Evolutionary conservation across 2,113 vertebrate genomes (phyloP).

Genomic region (Henicopernis longicauda): DNA sequence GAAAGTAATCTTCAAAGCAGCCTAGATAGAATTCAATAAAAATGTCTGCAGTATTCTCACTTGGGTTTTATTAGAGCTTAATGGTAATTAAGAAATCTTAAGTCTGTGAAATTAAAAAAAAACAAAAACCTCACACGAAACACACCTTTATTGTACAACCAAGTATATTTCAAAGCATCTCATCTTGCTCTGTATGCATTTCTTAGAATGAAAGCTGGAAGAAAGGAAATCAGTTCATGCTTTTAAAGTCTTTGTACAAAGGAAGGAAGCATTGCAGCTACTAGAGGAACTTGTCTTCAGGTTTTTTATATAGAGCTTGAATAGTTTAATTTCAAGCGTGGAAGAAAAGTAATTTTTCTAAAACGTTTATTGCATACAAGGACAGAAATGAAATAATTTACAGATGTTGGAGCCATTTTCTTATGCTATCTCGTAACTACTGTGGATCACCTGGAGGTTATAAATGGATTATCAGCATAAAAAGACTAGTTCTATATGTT

Average conservation of each 20-base stretch:
- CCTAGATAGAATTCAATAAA: not conserved
- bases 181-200: not conserved
- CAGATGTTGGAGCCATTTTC: not conserved
- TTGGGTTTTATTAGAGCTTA: slow-evolving; percentile 48
- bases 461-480: not conserved
- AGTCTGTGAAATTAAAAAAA: slow-evolving; percentile 17
- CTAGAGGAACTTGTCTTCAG: not conserved
- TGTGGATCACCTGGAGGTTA: not conserved
- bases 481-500: not conserved
- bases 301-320: not conserved
- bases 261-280: not conserved
- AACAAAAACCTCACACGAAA: not conserved
- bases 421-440: not conserved
- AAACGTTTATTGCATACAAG: not conserved
- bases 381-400: not conserved
- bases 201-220: not conserved
- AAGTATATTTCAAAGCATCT: not conserved
- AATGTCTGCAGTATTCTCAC: slow-evolving; percentile 17
- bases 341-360: not conserved
- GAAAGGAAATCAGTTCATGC: not conserved
- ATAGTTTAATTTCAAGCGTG: not conserved
- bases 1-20: slow-evolving; percentile 38
- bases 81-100: slow-evolving; percentile 52
- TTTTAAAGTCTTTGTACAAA: not conserved
- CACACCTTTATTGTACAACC: not conserved